These are phyloP conservation scores for Leptarthrus brevirostris DNA, from an alignment of 2,888 invertebrate species.

Conservation along the genomic window DNA sequence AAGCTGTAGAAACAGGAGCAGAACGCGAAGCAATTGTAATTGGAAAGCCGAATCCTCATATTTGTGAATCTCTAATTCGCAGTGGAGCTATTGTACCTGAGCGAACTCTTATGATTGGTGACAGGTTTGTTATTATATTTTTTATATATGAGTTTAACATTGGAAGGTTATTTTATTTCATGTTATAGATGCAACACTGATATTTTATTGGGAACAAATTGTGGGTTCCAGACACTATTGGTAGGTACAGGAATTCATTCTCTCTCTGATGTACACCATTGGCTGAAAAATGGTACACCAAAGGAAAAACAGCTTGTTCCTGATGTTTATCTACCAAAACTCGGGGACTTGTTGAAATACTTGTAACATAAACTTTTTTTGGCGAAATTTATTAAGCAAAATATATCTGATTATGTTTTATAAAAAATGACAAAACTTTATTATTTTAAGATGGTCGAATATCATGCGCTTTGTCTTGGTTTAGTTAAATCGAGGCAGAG, in stretches of 20 bases:
- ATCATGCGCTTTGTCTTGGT: too few species aligned
- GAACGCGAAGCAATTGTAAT: slow-evolving; percentile 81
- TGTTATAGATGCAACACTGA: slow-evolving; percentile 87
- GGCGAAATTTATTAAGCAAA: too few species aligned
- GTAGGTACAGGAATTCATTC: slow-evolving; percentile 88
- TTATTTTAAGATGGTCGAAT: too few species aligned
- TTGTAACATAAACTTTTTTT: slow-evolving; percentile 59
- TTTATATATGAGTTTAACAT: background rate
- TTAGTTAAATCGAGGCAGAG: too few species aligned
- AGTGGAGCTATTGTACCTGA: too few species aligned
- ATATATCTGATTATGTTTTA: background rate
- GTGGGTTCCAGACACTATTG: slow-evolving; percentile 88
- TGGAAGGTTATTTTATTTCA: background rate
- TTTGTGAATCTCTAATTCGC: slow-evolving; percentile 78
- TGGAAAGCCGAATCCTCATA: slow-evolving; percentile 90
- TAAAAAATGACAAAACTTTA: too few species aligned
- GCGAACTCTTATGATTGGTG: slow-evolving; percentile 72
- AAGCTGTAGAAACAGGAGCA: slow-evolving; percentile 85
- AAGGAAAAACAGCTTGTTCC: slow-evolving; percentile 78
- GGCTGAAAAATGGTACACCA: slow-evolving; percentile 69
- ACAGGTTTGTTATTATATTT: slow-evolving; percentile 63
- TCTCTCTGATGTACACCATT: slow-evolving; percentile 71
- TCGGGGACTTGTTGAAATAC: slow-evolving; percentile 77
- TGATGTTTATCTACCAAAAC: slow-evolving; percentile 77
- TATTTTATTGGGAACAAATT: slow-evolving; percentile 87